phyloP scores from a whole-genome alignment of 2,113 vertebrate species.

The Orycteropus afer region DNA sequence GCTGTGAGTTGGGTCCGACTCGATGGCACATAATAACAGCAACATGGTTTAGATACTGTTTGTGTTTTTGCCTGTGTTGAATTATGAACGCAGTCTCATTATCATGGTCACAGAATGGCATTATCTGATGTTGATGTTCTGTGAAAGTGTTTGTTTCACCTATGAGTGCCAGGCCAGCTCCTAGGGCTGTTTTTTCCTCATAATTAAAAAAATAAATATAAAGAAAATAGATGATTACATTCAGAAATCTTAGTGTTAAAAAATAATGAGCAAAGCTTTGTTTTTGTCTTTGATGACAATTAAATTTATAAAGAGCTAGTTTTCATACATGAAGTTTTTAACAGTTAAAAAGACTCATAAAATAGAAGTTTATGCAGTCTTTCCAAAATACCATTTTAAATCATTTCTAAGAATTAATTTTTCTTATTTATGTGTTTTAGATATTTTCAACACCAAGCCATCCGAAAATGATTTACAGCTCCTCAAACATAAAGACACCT shows the following conservation, averaged over 20 bases:
- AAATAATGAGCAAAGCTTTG: background rate
- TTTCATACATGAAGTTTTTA: conserved; percentile 42
- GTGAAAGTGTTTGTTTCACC: background rate
- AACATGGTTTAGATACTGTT: background rate
- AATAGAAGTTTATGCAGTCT: background rate
- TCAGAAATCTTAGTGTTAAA: background rate
- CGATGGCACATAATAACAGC: no score
- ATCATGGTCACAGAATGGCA: background rate
- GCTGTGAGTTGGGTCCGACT: no score
- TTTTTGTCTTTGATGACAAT: background rate
- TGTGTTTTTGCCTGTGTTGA: background rate
- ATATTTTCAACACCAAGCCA: conserved; percentile 85
- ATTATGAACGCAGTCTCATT: background rate
- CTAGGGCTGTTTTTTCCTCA: background rate
- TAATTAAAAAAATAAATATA: conserved; percentile 13
- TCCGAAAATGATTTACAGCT: conserved; percentile 91
- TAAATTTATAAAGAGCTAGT: conserved; percentile 49
- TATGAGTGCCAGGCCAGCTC: background rate
- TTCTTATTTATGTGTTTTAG: conserved; percentile 79
- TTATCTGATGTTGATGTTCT: background rate
- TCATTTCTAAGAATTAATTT: conserved; percentile 38
- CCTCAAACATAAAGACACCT: conserved; percentile 88
- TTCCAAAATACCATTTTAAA: conserved; percentile 42
- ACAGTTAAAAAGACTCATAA: background rate
- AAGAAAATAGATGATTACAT: background rate